A percentile compares a stretch with the other conserved stretches of the same genome.
phyloP scores from a whole-genome alignment of 2,797 vertebrate species.

The Oreonectes daqikongensis region DNA sequence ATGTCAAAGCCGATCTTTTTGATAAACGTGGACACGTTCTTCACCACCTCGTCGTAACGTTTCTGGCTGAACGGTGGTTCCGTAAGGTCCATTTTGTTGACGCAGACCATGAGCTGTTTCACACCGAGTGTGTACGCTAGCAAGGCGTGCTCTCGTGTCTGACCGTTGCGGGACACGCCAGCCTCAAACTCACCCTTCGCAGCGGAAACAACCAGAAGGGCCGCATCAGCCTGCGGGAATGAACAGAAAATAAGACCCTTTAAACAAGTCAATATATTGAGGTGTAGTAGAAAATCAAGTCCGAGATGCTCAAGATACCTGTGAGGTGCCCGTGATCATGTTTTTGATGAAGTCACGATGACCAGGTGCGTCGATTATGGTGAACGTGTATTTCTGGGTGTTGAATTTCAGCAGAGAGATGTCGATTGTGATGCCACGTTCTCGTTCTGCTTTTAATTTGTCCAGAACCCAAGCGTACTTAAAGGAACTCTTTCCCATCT shows the following conservation, averaged over 20 bases:
- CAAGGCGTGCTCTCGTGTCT: slow-evolving; percentile 82
- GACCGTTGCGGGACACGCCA: slow-evolving; percentile 80
- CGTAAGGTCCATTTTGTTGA: slow-evolving; percentile 84
- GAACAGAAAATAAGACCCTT: fast-evolving
- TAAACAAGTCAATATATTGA: fast-evolving
- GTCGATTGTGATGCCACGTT: slow-evolving; percentile 83
- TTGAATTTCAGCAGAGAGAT: slow-evolving; percentile 81
- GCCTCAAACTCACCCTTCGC: slow-evolving; percentile 83
- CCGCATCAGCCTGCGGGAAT: slow-evolving; percentile 77
- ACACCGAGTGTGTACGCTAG: slow-evolving; percentile 84
- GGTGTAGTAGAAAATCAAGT: not conserved
- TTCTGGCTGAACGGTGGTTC: slow-evolving; percentile 81
- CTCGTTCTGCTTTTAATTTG: slow-evolving; percentile 81
- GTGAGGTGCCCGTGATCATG: slow-evolving; percentile 85
- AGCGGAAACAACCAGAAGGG: slow-evolving; percentile 80
- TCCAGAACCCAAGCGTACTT: slow-evolving; percentile 84
- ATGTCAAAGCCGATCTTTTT: slow-evolving; percentile 81
- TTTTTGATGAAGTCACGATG: slow-evolving; percentile 86
- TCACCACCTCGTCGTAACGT: slow-evolving; percentile 78
- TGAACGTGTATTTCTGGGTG: slow-evolving; percentile 80
- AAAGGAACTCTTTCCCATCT: slow-evolving; percentile 84
- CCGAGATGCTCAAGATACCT: slow-evolving; percentile 62
- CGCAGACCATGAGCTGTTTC: slow-evolving; percentile 81
- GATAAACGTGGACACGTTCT: slow-evolving; percentile 74
- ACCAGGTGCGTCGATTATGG: slow-evolving; percentile 82